phyloP scores from a whole-genome alignment of 2,113 vertebrate genomes.

The Mustelus asterias region DNA sequence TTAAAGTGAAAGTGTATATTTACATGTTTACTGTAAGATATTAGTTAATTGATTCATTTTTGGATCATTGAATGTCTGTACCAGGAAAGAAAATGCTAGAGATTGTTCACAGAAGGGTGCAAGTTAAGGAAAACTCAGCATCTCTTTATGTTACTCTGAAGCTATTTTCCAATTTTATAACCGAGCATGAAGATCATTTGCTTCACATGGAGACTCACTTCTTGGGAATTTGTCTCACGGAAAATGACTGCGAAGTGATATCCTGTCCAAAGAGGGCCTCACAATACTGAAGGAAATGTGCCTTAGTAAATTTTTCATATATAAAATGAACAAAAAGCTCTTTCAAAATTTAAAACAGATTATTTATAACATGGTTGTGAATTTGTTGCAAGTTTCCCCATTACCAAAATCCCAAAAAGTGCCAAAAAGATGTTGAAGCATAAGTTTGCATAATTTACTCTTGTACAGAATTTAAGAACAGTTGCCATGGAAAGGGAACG shows the following conservation, averaged over 20 bases:
- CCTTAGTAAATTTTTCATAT: not conserved
- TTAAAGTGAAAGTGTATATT: not conserved
- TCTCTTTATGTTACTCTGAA: not conserved
- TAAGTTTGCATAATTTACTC: slow-evolving; percentile 23
- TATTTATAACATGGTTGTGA: not conserved
- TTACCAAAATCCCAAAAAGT: not conserved
- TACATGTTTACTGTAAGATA: not conserved
- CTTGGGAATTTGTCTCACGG: not conserved
- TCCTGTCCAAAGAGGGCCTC: not conserved
- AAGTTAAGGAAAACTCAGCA: not conserved
- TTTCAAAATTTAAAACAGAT: slow-evolving; percentile 14
- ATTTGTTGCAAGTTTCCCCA: not conserved
- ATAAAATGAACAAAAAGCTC: not conserved
- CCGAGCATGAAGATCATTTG: not conserved
- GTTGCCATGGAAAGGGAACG: not conserved
- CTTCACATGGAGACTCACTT: not conserved
- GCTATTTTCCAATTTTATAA: not conserved
- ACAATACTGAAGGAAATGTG: not conserved
- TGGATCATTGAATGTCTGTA: not conserved
- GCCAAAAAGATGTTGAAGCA: not conserved
- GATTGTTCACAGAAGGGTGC: not conserved
- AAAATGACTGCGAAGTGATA: not conserved
- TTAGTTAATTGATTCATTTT: not conserved
- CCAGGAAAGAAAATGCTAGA: not conserved
- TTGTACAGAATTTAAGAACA: not conserved